A percentile compares a stretch with the other conserved stretches of the same genome.
Evolutionary conservation across 2,113 vertebrate species (phyloP).

Genomic region (Nicator chloris): DNA sequence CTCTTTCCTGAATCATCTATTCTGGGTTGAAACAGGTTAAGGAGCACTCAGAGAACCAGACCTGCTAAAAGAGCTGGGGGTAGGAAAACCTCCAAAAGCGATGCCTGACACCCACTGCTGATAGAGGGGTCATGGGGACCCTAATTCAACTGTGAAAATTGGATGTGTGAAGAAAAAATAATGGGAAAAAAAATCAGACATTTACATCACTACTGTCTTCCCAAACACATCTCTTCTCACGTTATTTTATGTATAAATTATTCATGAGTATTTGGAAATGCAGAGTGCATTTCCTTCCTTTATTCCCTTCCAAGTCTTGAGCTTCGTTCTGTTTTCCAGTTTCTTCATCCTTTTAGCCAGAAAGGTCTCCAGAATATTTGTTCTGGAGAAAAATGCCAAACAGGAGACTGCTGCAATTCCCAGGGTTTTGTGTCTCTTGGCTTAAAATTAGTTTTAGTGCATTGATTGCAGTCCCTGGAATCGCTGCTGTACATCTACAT

Average conservation of each 20-base stretch:
- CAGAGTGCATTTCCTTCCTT: not conserved
- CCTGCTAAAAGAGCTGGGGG: not conserved
- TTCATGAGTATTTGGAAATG: not conserved
- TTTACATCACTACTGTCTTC: not conserved
- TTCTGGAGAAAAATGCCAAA: not conserved
- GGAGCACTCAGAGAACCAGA: not conserved
- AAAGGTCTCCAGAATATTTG: not conserved
- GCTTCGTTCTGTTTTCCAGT: not conserved
- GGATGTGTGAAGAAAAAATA: not conserved
- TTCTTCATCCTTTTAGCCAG: not conserved
- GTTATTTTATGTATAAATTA: rapidly evolving
- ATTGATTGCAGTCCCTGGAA: not conserved
- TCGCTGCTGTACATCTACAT: not conserved
- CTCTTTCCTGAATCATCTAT: not conserved
- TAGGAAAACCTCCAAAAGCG: not conserved
- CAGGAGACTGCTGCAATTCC: not conserved
- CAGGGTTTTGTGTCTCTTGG: not conserved
- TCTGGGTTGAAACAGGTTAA: not conserved
- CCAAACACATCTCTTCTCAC: not conserved
- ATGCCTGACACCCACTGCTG: not conserved
- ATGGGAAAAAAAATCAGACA: not conserved
- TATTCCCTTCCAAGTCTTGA: not conserved
- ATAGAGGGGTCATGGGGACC: rapidly evolving
- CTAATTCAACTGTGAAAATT: not conserved
- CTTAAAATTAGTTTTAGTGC: not conserved